Evolutionary conservation across 1,140 invertebrate genomes (phyloP).

Genomic region (Rhizoglyphus robini): DNA sequence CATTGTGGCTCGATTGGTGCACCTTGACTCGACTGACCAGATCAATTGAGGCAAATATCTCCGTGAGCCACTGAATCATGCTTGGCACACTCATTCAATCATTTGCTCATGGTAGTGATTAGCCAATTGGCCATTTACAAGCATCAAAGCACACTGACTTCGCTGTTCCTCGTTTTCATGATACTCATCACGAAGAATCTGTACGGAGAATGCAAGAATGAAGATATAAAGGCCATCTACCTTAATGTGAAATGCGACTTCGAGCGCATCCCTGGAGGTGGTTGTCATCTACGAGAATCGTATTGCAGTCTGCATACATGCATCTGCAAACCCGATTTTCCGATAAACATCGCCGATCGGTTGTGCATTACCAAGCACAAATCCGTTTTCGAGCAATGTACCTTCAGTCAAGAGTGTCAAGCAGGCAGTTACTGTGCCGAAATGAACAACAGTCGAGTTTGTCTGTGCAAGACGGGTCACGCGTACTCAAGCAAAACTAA

Average conservation of each 20-base stretch:
- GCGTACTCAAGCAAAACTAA: not conserved
- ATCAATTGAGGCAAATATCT: no score
- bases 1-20: no score
- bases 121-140: not conserved
- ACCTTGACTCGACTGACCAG: no score
- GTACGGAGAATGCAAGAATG: no score
- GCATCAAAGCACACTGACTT: not conserved
- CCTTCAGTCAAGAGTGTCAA: slow-evolving; percentile 1
- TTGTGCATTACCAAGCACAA: slow-evolving; percentile 5
- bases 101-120: not conserved
- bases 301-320: slow-evolving; percentile 12
- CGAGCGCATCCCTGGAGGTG: slow-evolving; percentile 1
- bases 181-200: not conserved
- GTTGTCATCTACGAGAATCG: slow-evolving; percentile 8
- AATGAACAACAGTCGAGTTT: not conserved
- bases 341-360: slow-evolving; percentile 12
- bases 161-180: not conserved
- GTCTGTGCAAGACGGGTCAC: not conserved
- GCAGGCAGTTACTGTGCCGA: not conserved
- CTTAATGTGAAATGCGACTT: slow-evolving; percentile 17
- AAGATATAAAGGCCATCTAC: not conserved
- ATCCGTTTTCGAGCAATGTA: slow-evolving; percentile 1
- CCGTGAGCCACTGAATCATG: not conserved
- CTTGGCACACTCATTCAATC: no score
- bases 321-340: slow-evolving; percentile 16